These are phyloP conservation scores for Melieria omissa DNA, from an alignment of 2,888 invertebrate species.

Conservation along the genomic window DNA sequence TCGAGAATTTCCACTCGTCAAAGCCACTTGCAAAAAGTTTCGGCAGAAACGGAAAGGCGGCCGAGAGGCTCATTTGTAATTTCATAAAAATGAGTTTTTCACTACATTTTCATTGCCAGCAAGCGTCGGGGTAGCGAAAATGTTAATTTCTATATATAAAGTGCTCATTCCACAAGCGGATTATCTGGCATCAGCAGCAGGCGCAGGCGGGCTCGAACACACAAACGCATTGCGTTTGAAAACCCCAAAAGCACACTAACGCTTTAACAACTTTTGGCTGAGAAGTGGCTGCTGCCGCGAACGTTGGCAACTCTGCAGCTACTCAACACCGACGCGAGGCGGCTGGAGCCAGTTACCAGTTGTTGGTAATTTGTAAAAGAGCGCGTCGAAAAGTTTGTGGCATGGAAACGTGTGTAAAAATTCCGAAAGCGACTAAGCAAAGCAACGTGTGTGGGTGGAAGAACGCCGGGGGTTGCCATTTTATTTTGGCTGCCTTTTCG, in stretches of 20 bases:
- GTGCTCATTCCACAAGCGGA: slow-evolving; percentile 42
- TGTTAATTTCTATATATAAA: slow-evolving; percentile 40
- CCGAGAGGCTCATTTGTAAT: slow-evolving; percentile 33
- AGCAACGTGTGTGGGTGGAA: not conserved
- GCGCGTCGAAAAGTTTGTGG: slow-evolving; percentile 62
- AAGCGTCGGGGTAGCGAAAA: slow-evolving; percentile 28
- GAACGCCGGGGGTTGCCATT: slow-evolving; percentile 13
- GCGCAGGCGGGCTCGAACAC: not conserved
- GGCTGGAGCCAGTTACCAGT: slow-evolving; percentile 25
- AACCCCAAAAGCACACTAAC: slow-evolving; percentile 43
- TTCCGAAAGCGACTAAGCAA: slow-evolving; percentile 47
- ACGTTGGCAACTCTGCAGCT: slow-evolving; percentile 26
- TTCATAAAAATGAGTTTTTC: slow-evolving; percentile 45
- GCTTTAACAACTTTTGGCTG: slow-evolving; percentile 33
- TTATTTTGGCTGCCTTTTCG: slow-evolving; percentile 1
- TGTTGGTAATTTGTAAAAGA: slow-evolving; percentile 64
- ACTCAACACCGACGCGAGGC: not conserved
- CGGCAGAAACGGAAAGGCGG: not conserved
- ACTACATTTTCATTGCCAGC: slow-evolving; percentile 41
- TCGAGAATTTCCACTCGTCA: slow-evolving; percentile 45
- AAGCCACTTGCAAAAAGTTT: slow-evolving; percentile 17
- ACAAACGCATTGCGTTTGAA: slow-evolving; percentile 9
- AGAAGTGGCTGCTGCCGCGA: slow-evolving; percentile 20
- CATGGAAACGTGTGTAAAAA: slow-evolving; percentile 45
- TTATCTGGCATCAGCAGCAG: slow-evolving; percentile 42